Conservation (phyloP, 2,797 vertebrate genomes). For the Rachycentron canadum region DNA sequence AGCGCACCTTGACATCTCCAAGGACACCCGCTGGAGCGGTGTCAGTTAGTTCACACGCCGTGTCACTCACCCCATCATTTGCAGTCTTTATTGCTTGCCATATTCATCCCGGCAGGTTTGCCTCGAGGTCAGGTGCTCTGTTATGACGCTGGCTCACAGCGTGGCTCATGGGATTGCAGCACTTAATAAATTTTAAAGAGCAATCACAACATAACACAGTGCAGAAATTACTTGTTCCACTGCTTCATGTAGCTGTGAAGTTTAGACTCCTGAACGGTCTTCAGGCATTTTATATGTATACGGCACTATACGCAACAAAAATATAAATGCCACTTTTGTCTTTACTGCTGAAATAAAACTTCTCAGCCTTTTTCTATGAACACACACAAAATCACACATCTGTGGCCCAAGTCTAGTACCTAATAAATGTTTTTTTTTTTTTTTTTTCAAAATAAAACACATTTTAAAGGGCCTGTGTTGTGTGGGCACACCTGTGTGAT, state of each 20-base stretch:
- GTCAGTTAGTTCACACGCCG: constrained; percentile 34
- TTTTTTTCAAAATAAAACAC: too few relatives aligned
- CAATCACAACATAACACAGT: constrained; percentile 6
- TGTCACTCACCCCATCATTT: constrained; percentile 43
- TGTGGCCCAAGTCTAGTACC: too few relatives aligned
- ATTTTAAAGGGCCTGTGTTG: too few relatives aligned
- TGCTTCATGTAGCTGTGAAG: background rate
- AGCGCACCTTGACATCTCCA: constrained; percentile 55
- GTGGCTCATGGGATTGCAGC: background rate
- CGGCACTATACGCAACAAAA: too few relatives aligned
- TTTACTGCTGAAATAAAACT: too few relatives aligned
- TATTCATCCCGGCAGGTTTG: constrained; percentile 5
- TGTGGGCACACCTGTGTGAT: too few relatives aligned
- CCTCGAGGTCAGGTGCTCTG: constrained; percentile 20
- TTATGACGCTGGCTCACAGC: constrained; percentile 18
- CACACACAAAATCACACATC: too few relatives aligned
- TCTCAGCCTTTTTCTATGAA: too few relatives aligned
- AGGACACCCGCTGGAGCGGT: constrained; percentile 43
- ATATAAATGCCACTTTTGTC: too few relatives aligned
- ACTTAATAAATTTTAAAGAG: constrained; percentile 18
- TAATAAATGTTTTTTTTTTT: too few relatives aligned
- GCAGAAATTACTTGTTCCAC: background rate
- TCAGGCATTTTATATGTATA: background rate
- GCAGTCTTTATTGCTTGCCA: background rate
- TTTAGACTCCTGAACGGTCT: background rate